phyloP scores from a whole-genome alignment of 64 coral and sea anemone genomes.

The Platygyra sinensis region DNA sequence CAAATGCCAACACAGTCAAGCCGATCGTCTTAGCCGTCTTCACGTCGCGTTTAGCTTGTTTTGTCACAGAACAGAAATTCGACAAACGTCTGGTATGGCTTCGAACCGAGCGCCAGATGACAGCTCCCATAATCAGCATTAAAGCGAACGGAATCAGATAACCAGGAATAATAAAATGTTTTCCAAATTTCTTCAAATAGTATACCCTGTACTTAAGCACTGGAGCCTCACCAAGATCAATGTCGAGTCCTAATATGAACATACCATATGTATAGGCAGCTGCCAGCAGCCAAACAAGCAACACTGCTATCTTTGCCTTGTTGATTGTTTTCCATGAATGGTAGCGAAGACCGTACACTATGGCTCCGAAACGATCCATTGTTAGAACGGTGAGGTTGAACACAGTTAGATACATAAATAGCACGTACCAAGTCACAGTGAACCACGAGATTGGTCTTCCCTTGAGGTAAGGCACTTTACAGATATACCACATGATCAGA shows the following conservation, averaged over 20 bases:
- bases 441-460: slow-evolving; percentile 24
- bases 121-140: not conserved
- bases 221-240: slow-evolving; percentile 21
- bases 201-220: slow-evolving; percentile 3
- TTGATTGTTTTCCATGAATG: slow-evolving; percentile 36
- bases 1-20: not conserved
- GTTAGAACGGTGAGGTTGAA: slow-evolving; percentile 6
- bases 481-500: slow-evolving; percentile 29
- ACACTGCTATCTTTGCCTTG: slow-evolving; percentile 11
- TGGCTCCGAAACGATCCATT: slow-evolving; percentile 52
- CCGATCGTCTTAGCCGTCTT: slow-evolving; percentile 40
- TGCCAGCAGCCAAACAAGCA: slow-evolving; percentile 19
- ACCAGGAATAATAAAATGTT: slow-evolving; percentile 10
- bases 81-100: not conserved
- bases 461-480: not conserved
- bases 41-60: slow-evolving; percentile 19
- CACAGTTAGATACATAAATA: slow-evolving; percentile 16
- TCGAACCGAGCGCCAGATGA: slow-evolving; percentile 24
- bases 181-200: slow-evolving; percentile 34
- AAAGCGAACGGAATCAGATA: slow-evolving; percentile 17
- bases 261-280: slow-evolving; percentile 26
- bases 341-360: slow-evolving; percentile 33
- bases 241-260: slow-evolving; percentile 28
- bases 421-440: slow-evolving; percentile 7
- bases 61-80: not conserved